Base-by-base conservation (phyloP, 2,888 invertebrate genomes). In the Aporophyla nigra region DNA sequence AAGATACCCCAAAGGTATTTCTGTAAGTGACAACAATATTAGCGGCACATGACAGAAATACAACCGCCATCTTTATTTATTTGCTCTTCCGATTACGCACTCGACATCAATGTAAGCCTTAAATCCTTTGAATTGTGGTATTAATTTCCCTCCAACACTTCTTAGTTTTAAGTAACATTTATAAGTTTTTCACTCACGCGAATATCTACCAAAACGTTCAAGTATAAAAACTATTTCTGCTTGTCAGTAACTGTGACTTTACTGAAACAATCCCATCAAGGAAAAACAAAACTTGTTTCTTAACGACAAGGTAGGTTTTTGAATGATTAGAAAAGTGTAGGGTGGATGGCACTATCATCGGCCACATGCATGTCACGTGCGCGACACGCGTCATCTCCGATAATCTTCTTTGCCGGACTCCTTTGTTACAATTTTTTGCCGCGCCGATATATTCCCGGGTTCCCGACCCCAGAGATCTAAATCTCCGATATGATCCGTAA, bases 111-210 rank as follows among this genome's bases (percentile, higher is more conserved):
- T 94, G 89, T 96, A 96, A 96, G 94, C 96, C 91, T 93, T 95
- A 95, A 96, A 96, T 96, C 96, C 95, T 92, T 92, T 91, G 94
- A 96, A 96, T 96, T 96, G 96, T 93, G 96, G 96, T 96, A 96
- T 96, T 96, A 94, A 96, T 96, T 96, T 96, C 95, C 92, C 95
- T 96, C 95, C 92, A 92, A 96, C 96, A 96, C 96, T 95, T 95
- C 95, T 95, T 95, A 94, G 88, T 94, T 94, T 94, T 93, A 92
- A 93, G 86, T 91, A 92, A 95, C 91, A 90, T 92, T 93, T 83
- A 80, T 76, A 67, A 76, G 53, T 67, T 75, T 73, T 68, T 65
- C 10, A 24, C 74, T 67, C 74, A 86, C 14, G 51, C 75, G 43
- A 92, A 92, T 89, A 83, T 82, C 72, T 19, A 85, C 86, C 88